Evolutionary conservation across 2,888 invertebrate species (phyloP).

Genomic region (Ganaspis brasiliensis): DNA sequence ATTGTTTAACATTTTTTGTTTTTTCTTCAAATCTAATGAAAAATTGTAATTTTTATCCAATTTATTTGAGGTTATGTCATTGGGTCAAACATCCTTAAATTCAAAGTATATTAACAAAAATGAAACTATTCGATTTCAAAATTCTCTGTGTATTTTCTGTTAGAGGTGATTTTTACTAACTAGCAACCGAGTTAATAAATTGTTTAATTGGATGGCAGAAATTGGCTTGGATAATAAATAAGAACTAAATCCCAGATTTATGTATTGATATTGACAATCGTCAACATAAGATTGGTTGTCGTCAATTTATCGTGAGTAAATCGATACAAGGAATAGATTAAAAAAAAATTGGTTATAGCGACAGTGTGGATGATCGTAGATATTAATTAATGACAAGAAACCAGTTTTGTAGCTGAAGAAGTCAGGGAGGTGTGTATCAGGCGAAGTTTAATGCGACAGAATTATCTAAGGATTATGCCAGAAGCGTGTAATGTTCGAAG

Average conservation of each 20-base stretch:
- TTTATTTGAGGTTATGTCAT: no score
- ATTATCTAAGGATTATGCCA: constrained; percentile 61
- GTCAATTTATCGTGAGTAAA: constrained; percentile 7
- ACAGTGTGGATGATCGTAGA: constrained; percentile 56
- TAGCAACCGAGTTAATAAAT: no score
- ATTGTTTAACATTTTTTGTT: no score
- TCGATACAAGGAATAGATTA: constrained; percentile 13
- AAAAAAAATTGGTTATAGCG: constrained; percentile 42
- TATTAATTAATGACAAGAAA: constrained; percentile 66
- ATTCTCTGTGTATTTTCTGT: no score
- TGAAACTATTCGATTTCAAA: no score
- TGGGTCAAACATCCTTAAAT: no score
- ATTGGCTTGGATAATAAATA: no score
- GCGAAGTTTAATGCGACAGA: constrained; percentile 65
- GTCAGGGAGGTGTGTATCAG: constrained; percentile 52
- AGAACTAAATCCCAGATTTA: neutral
- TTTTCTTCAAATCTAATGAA: no score
- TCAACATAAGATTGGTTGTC: constrained; percentile 12
- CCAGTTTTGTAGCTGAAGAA: constrained; percentile 61
- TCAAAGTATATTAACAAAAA: no score
- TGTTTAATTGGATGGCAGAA: no score
- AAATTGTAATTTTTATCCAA: no score
- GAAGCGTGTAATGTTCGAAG: constrained; percentile 60
- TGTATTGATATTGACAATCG: constrained; percentile 1
- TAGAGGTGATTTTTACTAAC: no score